Evolutionary conservation across 2,888 invertebrate genomes (phyloP).

Genomic region (Nemoura dubitans): DNA sequence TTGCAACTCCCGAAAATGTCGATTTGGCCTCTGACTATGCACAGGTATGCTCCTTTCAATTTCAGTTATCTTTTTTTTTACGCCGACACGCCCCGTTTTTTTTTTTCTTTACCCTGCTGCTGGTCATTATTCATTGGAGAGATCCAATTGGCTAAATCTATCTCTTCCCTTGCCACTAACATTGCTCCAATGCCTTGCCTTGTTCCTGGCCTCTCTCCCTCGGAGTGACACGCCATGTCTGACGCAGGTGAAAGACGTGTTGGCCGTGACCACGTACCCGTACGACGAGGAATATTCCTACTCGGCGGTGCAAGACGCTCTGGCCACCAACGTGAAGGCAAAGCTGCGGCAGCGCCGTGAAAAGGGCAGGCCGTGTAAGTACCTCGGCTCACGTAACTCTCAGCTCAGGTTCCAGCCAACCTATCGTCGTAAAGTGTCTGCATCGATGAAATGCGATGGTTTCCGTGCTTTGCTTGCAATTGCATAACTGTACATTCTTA

Average conservation of each 20-base stretch:
- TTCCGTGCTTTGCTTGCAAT: slow-evolving; percentile 23
- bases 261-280: slow-evolving; percentile 63
- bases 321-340: slow-evolving; percentile 66
- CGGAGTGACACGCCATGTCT: neutral
- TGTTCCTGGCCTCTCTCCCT: neutral
- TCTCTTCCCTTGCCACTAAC: slow-evolving; percentile 17
- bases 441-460: slow-evolving; percentile 22
- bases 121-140: slow-evolving; percentile 20
- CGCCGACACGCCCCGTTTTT: neutral
- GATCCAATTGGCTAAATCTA: slow-evolving; percentile 36
- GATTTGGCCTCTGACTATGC: slow-evolving; percentile 80
- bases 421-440: no score
- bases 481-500: slow-evolving; percentile 1
- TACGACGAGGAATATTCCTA: slow-evolving; percentile 72
- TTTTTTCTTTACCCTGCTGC: slow-evolving; percentile 39
- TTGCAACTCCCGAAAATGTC: slow-evolving; percentile 80
- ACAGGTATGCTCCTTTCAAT: slow-evolving; percentile 62
- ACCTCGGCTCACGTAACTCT: no score
- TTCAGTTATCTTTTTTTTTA: slow-evolving; percentile 44
- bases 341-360: slow-evolving; percentile 69
- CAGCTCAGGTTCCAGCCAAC: no score
- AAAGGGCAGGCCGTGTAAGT: slow-evolving; percentile 71
- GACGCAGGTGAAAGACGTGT: slow-evolving; percentile 66
- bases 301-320: slow-evolving; percentile 72
- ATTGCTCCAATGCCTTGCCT: neutral